phyloP scores from a whole-genome alignment of 2,888 invertebrate genomes.

The Cryptus viduatorius region DNA sequence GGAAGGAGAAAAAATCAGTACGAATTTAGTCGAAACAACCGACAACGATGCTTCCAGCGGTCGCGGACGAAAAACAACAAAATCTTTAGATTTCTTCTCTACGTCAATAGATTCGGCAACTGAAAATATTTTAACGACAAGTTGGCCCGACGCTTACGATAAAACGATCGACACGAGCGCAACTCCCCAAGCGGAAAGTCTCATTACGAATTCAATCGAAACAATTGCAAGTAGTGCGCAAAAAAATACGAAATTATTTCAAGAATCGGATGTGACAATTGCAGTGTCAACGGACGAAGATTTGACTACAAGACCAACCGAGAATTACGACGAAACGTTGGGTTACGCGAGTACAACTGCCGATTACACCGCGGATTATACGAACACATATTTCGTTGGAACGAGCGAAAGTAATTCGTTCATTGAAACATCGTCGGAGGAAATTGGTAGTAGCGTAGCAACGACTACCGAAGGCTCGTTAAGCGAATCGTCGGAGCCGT shows the following conservation, averaged over 20 bases:
- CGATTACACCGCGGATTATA: background rate
- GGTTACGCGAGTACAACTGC: background rate
- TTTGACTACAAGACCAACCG: background rate
- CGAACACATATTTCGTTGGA: background rate
- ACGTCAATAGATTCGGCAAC: background rate
- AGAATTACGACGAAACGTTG: background rate
- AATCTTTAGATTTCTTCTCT: background rate
- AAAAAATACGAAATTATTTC: background rate
- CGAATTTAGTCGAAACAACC: slow-evolving; percentile 13
- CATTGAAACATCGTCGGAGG: background rate
- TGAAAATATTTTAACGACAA: background rate
- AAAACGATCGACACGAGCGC: background rate
- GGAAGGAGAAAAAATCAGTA: background rate
- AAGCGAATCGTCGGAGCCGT: slow-evolving; percentile 9
- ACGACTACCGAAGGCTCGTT: slow-evolving; percentile 34
- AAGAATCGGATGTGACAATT: background rate
- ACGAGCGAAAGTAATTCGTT: background rate
- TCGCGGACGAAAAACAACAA: slow-evolving; percentile 16
- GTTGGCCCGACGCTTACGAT: background rate
- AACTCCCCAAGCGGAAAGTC: background rate
- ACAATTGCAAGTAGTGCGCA: background rate
- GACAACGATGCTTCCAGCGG: background rate
- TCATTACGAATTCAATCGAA: background rate
- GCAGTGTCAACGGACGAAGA: background rate
- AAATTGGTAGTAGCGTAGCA: background rate